Evolutionary conservation across 1,140 invertebrate species (phyloP).

Genomic region (Eufriesea mexicana): DNA sequence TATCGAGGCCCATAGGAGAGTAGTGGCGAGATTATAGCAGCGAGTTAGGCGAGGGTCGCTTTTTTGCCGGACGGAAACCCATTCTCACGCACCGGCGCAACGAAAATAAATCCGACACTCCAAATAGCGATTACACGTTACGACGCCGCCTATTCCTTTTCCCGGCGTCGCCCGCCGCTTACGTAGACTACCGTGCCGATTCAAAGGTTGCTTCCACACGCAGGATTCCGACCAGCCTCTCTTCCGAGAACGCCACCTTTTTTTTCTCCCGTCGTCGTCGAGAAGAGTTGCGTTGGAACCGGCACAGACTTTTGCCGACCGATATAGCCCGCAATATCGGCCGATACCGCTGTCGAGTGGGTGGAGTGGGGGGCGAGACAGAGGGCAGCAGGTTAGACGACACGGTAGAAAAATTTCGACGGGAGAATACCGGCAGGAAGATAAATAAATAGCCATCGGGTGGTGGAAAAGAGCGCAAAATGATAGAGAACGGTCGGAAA

Average conservation of each 20-base stretch:
- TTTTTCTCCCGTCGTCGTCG: neutral
- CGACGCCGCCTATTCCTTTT: constrained; percentile 48
- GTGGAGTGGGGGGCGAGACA: neutral
- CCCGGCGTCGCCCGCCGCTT: neutral
- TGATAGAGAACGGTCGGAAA: neutral
- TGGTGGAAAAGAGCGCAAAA: neutral
- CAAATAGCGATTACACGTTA: constrained; percentile 61
- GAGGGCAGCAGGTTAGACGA: neutral
- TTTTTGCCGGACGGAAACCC: constrained; percentile 26
- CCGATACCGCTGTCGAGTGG: constrained; percentile 1
- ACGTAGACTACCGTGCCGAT: constrained; percentile 27
- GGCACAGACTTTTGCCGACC: neutral
- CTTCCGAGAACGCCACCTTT: constrained; percentile 52
- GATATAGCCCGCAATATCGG: constrained; percentile 37
- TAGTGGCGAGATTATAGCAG: no score
- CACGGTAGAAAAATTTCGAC: neutral
- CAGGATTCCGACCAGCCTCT: constrained; percentile 42
- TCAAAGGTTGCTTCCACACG: constrained; percentile 43
- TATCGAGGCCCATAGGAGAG: no score
- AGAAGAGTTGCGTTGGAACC: constrained; percentile 3
- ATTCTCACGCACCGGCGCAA: constrained; percentile 43
- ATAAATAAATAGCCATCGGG: neutral
- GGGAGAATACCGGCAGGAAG: neutral
- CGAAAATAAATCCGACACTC: constrained; percentile 64
- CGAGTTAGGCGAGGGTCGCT: neutral